Conservation (phyloP, 92 coral and sea anemone genomes). For the Actinostola sp. region DNA sequence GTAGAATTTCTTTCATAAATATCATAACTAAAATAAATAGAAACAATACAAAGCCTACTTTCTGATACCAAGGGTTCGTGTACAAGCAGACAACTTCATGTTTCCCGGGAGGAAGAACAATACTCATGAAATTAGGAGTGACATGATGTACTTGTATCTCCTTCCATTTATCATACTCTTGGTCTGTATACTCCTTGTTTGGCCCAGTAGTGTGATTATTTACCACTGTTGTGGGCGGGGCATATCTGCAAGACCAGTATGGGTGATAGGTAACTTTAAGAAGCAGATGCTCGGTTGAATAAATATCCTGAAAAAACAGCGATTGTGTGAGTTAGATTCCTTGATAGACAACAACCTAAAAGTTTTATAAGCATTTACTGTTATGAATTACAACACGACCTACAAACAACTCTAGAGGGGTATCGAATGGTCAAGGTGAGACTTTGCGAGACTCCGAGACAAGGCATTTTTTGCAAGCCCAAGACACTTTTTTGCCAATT, state of each 20-base stretch:
- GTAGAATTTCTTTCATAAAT: conserved; percentile 19
- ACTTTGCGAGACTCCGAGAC: too few species aligned
- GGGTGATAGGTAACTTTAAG: conserved; percentile 84
- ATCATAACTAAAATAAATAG: conserved; percentile 20
- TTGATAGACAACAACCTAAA: too few species aligned
- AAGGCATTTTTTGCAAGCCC: too few species aligned
- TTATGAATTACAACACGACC: too few species aligned
- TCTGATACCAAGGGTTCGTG: conserved; percentile 76
- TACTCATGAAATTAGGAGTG: conserved; percentile 80
- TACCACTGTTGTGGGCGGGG: conserved; percentile 14
- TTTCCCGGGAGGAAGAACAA: conserved; percentile 67
- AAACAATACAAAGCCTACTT: conserved; percentile 62
- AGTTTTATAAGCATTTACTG: too few species aligned
- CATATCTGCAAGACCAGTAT: conserved; percentile 68
- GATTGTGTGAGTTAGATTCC: too few species aligned
- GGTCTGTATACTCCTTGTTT: conserved; percentile 27
- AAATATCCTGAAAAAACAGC: conserved; percentile 43
- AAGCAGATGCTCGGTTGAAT: conserved; percentile 65
- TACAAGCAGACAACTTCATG: conserved; percentile 66
- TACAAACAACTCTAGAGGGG: too few species aligned
- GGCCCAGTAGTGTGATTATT: not conserved
- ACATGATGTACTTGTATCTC: conserved; percentile 61
- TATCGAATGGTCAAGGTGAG: too few species aligned
- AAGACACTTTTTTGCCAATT: too few species aligned
- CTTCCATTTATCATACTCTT: conserved; percentile 55